Conservation (phyloP, 2,113 vertebrate genomes). For the Capricornis sumatraensis region DNA sequence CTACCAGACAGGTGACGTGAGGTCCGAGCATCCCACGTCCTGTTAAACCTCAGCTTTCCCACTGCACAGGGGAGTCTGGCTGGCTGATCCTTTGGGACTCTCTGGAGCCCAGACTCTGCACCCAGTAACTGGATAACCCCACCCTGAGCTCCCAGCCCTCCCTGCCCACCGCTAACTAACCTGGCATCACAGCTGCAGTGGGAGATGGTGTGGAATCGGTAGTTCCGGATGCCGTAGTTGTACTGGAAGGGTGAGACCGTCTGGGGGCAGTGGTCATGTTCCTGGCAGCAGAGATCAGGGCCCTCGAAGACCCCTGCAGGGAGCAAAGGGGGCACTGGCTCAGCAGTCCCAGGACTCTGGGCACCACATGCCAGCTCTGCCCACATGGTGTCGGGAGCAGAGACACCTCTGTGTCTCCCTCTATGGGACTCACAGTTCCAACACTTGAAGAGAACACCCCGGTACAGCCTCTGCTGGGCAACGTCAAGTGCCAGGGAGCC, state of each 20-base stretch:
- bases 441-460: not conserved
- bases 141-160: not conserved
- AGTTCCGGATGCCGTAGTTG: constrained; percentile 89
- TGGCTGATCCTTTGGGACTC: not conserved
- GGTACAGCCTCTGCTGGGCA: not conserved
- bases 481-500: not conserved
- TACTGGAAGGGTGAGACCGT: constrained; percentile 85
- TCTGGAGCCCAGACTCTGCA: not conserved
- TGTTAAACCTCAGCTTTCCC: not conserved
- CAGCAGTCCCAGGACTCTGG: not conserved
- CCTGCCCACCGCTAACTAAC: constrained; percentile 78
- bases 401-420: not conserved
- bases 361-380: not conserved
- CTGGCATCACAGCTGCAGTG: constrained; percentile 91
- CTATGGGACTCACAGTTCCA: not conserved
- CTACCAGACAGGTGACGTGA: not conserved
- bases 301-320: constrained; percentile 85
- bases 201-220: constrained; percentile 89
- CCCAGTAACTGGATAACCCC: not conserved
- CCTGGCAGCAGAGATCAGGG: constrained; percentile 89
- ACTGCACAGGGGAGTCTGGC: not conserved
- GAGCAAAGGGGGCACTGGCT: not conserved
- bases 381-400: not conserved
- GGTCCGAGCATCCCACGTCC: not conserved
- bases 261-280: constrained; percentile 88